Evolutionary conservation across 1,140 invertebrate species (phyloP).

Genomic region (Megathymus violae): DNA sequence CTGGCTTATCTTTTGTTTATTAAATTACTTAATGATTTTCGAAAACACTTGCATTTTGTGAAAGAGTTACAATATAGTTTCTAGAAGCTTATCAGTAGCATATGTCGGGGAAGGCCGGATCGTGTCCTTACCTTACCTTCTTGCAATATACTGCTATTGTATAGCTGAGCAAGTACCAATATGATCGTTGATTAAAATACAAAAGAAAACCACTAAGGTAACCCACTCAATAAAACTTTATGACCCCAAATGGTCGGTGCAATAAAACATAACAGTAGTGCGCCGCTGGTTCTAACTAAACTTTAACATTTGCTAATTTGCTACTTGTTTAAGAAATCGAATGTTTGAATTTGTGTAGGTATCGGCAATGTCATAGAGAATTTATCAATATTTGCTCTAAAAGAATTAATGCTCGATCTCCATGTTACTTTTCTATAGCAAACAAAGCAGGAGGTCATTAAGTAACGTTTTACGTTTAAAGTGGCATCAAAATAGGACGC

Average conservation of each 20-base stretch:
- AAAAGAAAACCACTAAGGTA: conserved; percentile 35
- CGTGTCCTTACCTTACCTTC: conserved; percentile 12
- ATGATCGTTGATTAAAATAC: conserved; percentile 20
- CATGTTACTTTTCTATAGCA: too few species aligned
- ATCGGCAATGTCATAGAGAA: too few species aligned
- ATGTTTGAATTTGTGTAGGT: too few species aligned
- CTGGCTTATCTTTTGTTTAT: conserved; percentile 55
- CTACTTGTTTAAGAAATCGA: too few species aligned
- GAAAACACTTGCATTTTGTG: conserved; percentile 36
- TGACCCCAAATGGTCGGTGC: conserved; percentile 31
- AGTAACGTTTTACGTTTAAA: too few species aligned
- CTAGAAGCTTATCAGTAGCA: conserved; percentile 43
- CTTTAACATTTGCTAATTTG: conserved; percentile 6
- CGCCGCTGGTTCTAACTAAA: conserved; percentile 25
- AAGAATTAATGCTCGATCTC: too few species aligned
- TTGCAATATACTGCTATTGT: conserved; percentile 29
- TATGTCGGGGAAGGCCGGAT: too few species aligned
- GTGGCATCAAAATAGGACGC: too few species aligned
- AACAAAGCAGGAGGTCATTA: too few species aligned
- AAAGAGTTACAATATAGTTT: conserved; percentile 43
- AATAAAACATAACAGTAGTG: conserved; percentile 47
- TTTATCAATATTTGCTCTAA: too few species aligned
- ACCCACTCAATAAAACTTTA: conserved; percentile 51
- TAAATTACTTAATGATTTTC: conserved; percentile 31
- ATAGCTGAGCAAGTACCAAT: conserved; percentile 39